Base-by-base conservation (phyloP, 2,888 invertebrate species). In the Eupithecia insigniata region DNA sequence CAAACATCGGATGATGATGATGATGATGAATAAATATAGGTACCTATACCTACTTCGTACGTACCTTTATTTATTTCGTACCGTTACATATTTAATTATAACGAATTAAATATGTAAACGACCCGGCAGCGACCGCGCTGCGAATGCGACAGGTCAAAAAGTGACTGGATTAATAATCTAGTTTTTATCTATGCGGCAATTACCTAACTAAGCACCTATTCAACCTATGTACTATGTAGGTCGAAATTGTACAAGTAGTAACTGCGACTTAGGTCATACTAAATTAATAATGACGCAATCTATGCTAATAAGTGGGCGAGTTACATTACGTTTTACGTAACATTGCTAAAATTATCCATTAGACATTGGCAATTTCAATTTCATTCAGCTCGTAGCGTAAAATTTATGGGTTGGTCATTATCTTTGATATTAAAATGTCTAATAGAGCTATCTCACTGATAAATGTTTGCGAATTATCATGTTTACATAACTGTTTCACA, bases 301-400 rank as follows among this genome's bases (percentile, higher is more conserved):
- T 73, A 70, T 66, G 72, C 58, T 60, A 69, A 72, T 69, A 58
- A 22, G 71, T 69, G 71, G 71, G 74, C 43, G 74, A 70, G 66
- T 70, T 69, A 32, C 67, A 60, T 39, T 60, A 32, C 64, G 34
- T 36, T 71, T 74, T 67, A 71, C 71, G 67, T 67, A 71, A 73
- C 43, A 46, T 61, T 28, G 58, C 67, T 66, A 68, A 71, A 67
- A 70, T 72, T 71, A 68, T 58, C 58, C 43, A 61, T 67, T n/a
- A 55, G 55, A 78, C 55, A 72, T 75, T 69, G 61, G 75, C 68
- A 71, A 75, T 75, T 72, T 70, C 75, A 70, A 69, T 75, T 73
- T 77, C 71, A 77, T 77, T 75, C 71, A 65, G 67, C 67, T 69
- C 65, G 69, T 70, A 71, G 36, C 26, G 22, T 64, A 34, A 55